Conservation (phyloP, 2,113 vertebrate species). For the Ameiurus melas region DNA sequence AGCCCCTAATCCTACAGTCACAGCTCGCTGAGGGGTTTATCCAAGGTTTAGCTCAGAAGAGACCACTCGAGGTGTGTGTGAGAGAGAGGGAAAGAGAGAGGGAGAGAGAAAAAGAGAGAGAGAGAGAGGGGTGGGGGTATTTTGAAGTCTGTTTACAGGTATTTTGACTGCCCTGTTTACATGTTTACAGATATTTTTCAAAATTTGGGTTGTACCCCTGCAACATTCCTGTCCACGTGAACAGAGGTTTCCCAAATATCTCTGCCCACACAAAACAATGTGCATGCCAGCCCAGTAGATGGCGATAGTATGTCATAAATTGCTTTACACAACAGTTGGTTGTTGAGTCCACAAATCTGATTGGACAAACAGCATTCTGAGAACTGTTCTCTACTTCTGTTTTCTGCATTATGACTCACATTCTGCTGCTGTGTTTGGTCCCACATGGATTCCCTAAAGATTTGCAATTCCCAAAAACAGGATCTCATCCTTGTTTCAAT, state of each 20-base stretch:
- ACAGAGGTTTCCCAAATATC: background rate
- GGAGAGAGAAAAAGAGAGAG: background rate
- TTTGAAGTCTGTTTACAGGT: background rate
- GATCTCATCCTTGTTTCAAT: background rate
- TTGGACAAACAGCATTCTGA: no score
- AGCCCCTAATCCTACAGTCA: slow-evolving; percentile 57
- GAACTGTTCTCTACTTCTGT: background rate
- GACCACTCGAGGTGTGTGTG: background rate
- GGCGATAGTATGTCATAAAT: background rate
- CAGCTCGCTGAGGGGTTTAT: slow-evolving; percentile 51
- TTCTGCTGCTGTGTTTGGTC: background rate
- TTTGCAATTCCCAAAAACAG: background rate
- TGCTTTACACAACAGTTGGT: background rate
- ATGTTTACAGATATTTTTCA: background rate
- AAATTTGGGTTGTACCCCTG: background rate
- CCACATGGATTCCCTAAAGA: background rate
- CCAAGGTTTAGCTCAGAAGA: slow-evolving; percentile 32
- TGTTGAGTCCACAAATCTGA: no score
- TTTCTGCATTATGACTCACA: background rate
- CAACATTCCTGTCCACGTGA: background rate
- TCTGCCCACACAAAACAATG: background rate
- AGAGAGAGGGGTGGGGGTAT: background rate
- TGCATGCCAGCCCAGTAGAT: background rate
- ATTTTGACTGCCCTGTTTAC: background rate
- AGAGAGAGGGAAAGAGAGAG: background rate